These are phyloP conservation scores for Gymnocephalus cernua DNA, from an alignment of 2,113 vertebrate species.

Conservation along the genomic window DNA sequence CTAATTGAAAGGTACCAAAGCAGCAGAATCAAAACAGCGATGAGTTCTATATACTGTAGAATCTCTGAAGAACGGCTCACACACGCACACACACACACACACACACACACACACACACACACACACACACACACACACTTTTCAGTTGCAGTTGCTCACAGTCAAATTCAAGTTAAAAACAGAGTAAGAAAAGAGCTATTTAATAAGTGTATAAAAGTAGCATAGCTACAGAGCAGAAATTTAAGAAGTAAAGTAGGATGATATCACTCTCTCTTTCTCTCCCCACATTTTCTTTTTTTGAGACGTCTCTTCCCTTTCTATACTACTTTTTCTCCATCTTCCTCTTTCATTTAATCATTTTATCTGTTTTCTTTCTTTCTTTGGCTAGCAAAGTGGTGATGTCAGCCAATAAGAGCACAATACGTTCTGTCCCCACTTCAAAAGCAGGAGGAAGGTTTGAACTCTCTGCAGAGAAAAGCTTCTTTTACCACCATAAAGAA, in stretches of 20 bases:
- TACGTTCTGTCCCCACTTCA: conserved; percentile 26
- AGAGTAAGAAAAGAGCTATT: no score
- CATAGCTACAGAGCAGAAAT: no score
- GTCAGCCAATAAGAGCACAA: conserved; percentile 19
- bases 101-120: no score
- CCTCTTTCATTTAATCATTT: not conserved
- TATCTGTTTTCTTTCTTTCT: not conserved
- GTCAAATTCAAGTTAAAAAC: no score
- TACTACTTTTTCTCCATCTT: not conserved
- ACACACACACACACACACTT: no score
- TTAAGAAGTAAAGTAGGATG: no score
- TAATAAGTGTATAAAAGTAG: no score
- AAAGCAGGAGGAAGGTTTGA: conserved; percentile 40
- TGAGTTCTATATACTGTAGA: no score
- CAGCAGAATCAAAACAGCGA: not conserved
- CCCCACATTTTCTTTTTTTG: not conserved
- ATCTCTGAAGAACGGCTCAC: no score
- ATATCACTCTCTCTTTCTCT: not conserved
- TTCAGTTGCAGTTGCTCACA: no score
- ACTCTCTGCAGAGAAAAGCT: conserved; percentile 41
- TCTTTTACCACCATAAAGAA: conserved; percentile 34
- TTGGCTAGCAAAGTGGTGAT: conserved; percentile 5
- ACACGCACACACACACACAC: no score
- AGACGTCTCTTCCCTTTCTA: not conserved
- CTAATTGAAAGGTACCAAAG: not conserved